A percentile compares a stretch with the other conserved stretches of the same genome.
Conservation (phyloP, 2,888 invertebrate species). For the Poecilobothrus nobilitatus region DNA sequence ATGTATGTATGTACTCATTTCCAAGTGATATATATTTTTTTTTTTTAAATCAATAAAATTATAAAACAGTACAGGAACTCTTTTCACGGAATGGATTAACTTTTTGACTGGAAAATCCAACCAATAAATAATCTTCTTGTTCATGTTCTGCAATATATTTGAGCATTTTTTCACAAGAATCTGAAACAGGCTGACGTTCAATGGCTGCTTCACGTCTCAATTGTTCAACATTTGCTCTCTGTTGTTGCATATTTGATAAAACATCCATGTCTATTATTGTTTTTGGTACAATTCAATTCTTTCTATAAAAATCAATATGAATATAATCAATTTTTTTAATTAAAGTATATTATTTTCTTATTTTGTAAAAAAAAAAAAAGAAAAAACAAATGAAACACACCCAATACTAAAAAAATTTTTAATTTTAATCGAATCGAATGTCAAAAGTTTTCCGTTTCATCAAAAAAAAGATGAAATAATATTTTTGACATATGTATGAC, state of each 20-base stretch:
- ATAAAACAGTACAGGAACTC: constrained; percentile 78
- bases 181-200: constrained; percentile 77
- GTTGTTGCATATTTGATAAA: constrained; percentile 88
- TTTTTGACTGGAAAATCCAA: constrained; percentile 91
- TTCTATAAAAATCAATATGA: no score
- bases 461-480: no score
- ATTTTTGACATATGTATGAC: no score
- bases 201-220: constrained; percentile 83
- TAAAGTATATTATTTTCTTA: no score
- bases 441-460: no score
- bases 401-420: no score
- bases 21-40: neutral
- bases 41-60: constrained; percentile 37
- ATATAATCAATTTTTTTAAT: no score
- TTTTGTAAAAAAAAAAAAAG: no score
- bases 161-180: constrained; percentile 89
- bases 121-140: constrained; percentile 86
- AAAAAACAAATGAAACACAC: no score
- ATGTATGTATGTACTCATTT: neutral
- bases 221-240: constrained; percentile 84
- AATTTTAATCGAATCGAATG: no score
- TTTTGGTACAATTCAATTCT: neutral
- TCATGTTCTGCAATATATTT: constrained; percentile 86
- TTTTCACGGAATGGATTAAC: constrained; percentile 95
- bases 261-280: neutral